phyloP scores from a whole-genome alignment of 2,113 vertebrate species.

The Sterrhoptilus dennistouni region DNA sequence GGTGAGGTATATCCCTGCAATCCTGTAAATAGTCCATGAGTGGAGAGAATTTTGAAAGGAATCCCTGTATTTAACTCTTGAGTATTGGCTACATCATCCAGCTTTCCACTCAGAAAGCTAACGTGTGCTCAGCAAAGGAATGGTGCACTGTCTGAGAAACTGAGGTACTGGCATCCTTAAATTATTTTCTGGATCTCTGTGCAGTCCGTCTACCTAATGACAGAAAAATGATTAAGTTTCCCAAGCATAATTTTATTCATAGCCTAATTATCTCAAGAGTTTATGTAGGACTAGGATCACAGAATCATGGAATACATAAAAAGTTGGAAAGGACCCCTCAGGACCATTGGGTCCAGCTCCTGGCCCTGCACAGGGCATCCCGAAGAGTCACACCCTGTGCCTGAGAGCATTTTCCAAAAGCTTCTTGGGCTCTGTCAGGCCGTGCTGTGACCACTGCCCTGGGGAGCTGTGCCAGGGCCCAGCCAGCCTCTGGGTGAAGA shows the following conservation, averaged over 20 bases:
- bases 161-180: not conserved
- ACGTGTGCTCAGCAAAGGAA: not conserved
- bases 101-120: not conserved
- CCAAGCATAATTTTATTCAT: not conserved
- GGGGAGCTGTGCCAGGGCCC: not conserved
- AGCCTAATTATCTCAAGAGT: not conserved
- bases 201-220: not conserved
- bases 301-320: not conserved
- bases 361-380: not conserved
- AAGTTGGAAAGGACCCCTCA: not conserved
- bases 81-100: not conserved
- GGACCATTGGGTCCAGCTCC: not conserved
- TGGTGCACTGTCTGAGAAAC: not conserved
- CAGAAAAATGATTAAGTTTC: not conserved
- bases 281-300: not conserved
- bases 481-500: not conserved
- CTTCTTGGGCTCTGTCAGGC: not conserved
- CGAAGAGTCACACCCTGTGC: not conserved
- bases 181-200: not conserved
- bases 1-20: not conserved
- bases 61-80: not conserved
- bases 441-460: not conserved
- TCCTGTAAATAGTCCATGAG: not conserved
- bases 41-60: not conserved
- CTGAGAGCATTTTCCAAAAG: fast-evolving